These are phyloP conservation scores for Numenius phaeopus DNA, from an alignment of 2,797 vertebrate species.

Conservation along the genomic window DNA sequence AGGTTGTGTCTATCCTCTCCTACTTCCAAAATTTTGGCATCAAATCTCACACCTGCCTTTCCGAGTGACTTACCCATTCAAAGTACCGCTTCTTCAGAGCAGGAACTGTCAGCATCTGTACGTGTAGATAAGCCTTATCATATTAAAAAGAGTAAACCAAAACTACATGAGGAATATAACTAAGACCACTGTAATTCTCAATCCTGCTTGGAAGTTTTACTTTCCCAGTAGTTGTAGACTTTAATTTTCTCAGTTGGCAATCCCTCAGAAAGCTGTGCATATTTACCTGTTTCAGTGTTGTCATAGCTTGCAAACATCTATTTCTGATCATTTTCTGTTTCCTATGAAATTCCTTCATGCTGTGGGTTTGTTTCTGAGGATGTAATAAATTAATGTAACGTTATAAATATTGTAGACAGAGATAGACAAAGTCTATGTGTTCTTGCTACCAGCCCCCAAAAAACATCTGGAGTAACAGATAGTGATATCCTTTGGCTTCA, in stretches of 20 bases:
- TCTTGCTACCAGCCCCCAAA: neutral
- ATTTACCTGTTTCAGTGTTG: neutral
- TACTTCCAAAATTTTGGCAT: neutral
- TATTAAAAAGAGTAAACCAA: neutral
- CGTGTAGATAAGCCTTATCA: neutral
- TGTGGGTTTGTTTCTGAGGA: neutral
- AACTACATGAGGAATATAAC: neutral
- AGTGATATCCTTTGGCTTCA: neutral
- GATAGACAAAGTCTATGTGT: neutral
- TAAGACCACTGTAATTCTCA: neutral
- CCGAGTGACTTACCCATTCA: neutral
- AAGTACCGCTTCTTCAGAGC: neutral
- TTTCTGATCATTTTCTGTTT: neutral
- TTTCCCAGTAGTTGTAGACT: neutral
- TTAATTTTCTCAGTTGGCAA: neutral
- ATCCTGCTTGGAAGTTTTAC: neutral
- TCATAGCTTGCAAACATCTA: neutral
- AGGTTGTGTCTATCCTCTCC: neutral
- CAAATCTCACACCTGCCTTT: neutral
- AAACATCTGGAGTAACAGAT: neutral
- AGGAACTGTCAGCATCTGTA: neutral
- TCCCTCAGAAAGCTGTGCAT: neutral
- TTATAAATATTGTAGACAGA: neutral
- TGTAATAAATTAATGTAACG: neutral
- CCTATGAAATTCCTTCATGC: neutral